Base-by-base conservation (phyloP, 2,113 vertebrate genomes). In the Colossoma macropomum region DNA sequence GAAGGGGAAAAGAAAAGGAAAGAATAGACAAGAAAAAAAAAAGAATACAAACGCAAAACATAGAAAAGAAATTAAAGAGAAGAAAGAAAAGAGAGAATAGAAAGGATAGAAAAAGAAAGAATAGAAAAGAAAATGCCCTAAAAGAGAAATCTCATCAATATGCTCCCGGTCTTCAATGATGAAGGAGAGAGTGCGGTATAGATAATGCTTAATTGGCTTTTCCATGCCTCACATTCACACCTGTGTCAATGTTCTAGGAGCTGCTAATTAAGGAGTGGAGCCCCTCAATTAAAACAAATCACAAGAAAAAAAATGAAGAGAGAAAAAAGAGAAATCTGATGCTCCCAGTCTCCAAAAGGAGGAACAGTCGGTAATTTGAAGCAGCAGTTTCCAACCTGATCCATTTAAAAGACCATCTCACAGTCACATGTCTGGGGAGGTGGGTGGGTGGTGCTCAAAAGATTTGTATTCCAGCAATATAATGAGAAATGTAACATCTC, bases 401-500 rank as follows among this genome's bases (percentile, higher is more conserved):
- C n/a, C 59, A 79, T 34, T 30, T 21, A 45, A 73, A 62, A 23
- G 11, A n/a, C 1, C 28, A 30, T 70, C 25, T 59, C 56, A 6
- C 0, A 2, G 56, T 23, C 23, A 45, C 41, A 45, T 45, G 34
- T 7, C 11, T 56, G 12, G 23, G 23, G 21, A 59, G 23, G 19
- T 59, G 21, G 23, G 23, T 1, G 19, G 23, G 7, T 7, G 56
- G 56, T 4, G 1, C 23, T 59, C 5, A 59, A 74, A 65, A 74
- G 16, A 50, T 60, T 48, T 63, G 56, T 17, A n/a, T 17, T 25
- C 34, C 41, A 81, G 72, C 16, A 28, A 34, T 13, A 54, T 54
- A 32, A 27, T 70, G 62, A 69, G 34, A 82, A 82, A 66, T 27
- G 66, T 63, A 76, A 19, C 4, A 74, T 63, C 45, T 81, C 28